Base-by-base conservation (phyloP, 2,888 invertebrate genomes). In the Elmis aenea region DNA sequence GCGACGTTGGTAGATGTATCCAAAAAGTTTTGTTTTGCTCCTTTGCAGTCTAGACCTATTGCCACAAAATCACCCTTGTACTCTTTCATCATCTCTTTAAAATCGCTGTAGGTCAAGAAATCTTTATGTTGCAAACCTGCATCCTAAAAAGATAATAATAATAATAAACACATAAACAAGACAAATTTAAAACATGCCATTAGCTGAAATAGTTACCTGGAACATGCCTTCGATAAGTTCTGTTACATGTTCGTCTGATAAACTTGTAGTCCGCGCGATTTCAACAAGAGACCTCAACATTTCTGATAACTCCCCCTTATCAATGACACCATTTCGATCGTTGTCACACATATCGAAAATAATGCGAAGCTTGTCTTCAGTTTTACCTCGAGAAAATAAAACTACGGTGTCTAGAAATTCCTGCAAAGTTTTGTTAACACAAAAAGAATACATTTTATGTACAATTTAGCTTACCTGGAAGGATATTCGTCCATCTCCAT, bases 331-430 rank as follows among this genome's bases (percentile, higher is more conserved):
- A 55, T 92, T 92, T 9, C 90, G 79, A 61, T 95, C 91, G 54
- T 92, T 89, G 61, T 95, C 95, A 57, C 95, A 95, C 95, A 96
- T 95, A 64, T 95, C 92, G 61, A 95, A 95, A 48, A 96, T 91
- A 16, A 95, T 93, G 3, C 93, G 76, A 18, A 95, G 70, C 58
- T 94, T 94, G 59, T 93, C 92, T 54, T 93, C 93, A 1, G 92
- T 92, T 53, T 89, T 89, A 3, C 93, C 94, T 0, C 89, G 79
- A 0, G 93, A 91, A 62, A 94, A 94, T 2, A 93, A 67, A 0
- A 93, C 85, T 1, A 94, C 93, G 0, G 94, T 94, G 59, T 94
- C 92, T 30, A 96, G 70, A 66, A 96, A 96, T 68, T 95, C 95
- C 78, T 82, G 59, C 2, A 66, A 65, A 38, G 6, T n/a, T n/a